Evolutionary conservation across 2,888 invertebrate genomes (phyloP), one percentile per base, ranked within the genome.

Genomic region (Dorcus hopei): DNA sequence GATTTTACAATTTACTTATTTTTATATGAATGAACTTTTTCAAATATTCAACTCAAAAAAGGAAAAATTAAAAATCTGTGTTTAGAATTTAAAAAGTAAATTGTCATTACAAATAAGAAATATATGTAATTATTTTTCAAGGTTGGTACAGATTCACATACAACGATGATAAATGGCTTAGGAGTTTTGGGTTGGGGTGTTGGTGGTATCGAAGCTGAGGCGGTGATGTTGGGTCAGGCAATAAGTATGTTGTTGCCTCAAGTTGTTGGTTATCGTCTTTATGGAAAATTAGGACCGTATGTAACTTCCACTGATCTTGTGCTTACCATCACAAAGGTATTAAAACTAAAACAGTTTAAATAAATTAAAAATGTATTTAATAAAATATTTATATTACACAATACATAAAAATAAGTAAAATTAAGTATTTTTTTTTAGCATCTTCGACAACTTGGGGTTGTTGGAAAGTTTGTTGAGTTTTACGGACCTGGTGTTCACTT

Each of bases 391-490:
- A 16, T 43, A n/a, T 43, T 14, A 9, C 9, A 43, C 9, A 2
- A 16, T 9, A 43, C 2, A 43, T 1, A 43, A 14, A 7, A 8
- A 43, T 9, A 2, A 8, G 19, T 2, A 43, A 14, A 7, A 8
- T 8, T 9, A 43, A 9, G 19, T 16, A 43, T 16, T 9, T 16
- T n/a, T 43, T 58, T 55, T 57, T 67, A 72, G 77, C 80, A 93
- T 76, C 83, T 98, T 54, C 87, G 98, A 11, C 90, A 94, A 68
- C 77, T 97, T 49, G 98, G 98, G 41, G 98, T 98, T 6, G 98
- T 98, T 53, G 97, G 97, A 3, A 97, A 98, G 74, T 98, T 99
- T 80, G 98, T 99, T 4, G 98, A 99, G 80, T 99, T 99, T 81
- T 99, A 91, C 79, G 98, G 98, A 0, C 90, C 95, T 0, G 98